phyloP scores from a whole-genome alignment of 2,113 vertebrate genomes.

The Propithecus coquereli region DNA sequence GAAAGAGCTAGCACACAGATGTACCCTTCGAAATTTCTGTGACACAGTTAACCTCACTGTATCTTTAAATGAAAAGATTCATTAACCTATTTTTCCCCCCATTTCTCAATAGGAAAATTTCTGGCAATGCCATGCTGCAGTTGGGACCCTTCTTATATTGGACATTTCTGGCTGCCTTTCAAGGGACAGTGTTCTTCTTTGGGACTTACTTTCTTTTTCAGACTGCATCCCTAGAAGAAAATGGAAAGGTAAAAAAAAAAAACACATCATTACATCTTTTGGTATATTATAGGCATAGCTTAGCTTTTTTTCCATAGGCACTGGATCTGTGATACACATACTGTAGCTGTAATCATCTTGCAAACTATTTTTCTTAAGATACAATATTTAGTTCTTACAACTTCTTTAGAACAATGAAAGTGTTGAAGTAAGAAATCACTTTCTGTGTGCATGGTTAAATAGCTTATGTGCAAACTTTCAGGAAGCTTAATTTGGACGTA shows the following conservation, averaged over 20 bases:
- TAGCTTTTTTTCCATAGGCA: background rate
- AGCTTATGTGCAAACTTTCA: background rate
- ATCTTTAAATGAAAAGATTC: background rate
- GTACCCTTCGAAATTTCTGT: background rate
- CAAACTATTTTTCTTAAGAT: conserved; percentile 33
- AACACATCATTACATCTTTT: background rate
- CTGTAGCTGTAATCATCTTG: background rate
- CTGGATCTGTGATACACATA: background rate
- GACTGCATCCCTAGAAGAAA: conserved; percentile 91
- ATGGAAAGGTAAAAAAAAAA: conserved; percentile 89
- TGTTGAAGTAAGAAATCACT: background rate
- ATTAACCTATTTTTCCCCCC: background rate
- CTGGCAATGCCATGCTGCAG: conserved; percentile 94
- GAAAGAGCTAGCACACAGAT: background rate
- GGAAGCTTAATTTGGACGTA: background rate
- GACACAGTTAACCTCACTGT: background rate
- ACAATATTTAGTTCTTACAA: background rate
- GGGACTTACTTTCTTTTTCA: conserved; percentile 92
- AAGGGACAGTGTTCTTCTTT: conserved; percentile 96
- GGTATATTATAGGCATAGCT: background rate
- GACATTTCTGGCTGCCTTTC: conserved; percentile 93
- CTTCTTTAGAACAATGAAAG: background rate
- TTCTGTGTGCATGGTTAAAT: background rate
- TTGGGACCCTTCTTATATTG: conserved; percentile 95
- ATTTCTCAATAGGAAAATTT: conserved; percentile 88